A percentile compares a stretch with the other conserved stretches of the same genome.
Conservation (phyloP, 2,888 invertebrate genomes). For the Tipula unca region DNA sequence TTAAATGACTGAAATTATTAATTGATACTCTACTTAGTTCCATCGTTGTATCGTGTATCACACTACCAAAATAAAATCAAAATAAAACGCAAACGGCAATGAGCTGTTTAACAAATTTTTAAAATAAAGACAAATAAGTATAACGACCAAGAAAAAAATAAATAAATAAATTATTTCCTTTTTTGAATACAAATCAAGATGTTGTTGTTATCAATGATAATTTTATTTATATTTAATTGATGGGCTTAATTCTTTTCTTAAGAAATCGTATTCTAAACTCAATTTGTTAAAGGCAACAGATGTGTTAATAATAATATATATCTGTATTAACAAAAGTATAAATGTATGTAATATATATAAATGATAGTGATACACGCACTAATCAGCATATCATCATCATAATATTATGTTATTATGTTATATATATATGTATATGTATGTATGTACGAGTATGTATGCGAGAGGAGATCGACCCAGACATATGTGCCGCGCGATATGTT, state of each 20-base stretch:
- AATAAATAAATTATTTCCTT: not conserved
- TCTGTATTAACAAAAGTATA: not conserved
- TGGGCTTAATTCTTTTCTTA: not conserved
- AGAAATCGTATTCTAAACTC: not conserved
- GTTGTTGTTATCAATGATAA: constrained; percentile 2
- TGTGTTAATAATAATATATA: not conserved
- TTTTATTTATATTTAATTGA: constrained; percentile 16
- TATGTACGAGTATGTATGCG: not conserved
- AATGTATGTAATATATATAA: not conserved
- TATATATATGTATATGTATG: too few species aligned
- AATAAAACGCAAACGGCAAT: too few species aligned
- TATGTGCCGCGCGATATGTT: not conserved
- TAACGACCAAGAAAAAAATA: not conserved
- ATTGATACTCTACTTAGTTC: not conserved
- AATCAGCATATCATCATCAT: not conserved
- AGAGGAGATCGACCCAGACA: constrained; percentile 18
- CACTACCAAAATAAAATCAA: not conserved
- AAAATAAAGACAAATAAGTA: not conserved
- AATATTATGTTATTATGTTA: not conserved
- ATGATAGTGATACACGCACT: not conserved
- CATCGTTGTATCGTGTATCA: not conserved
- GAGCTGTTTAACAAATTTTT: not conserved
- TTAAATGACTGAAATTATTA: too few species aligned
- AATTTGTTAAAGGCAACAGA: not conserved
- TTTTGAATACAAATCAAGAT: constrained; percentile 14